A percentile compares a stretch with the other conserved stretches of the same genome.
phyloP scores from a whole-genome alignment of 2,888 invertebrate species.

The Agrotis puta region DNA sequence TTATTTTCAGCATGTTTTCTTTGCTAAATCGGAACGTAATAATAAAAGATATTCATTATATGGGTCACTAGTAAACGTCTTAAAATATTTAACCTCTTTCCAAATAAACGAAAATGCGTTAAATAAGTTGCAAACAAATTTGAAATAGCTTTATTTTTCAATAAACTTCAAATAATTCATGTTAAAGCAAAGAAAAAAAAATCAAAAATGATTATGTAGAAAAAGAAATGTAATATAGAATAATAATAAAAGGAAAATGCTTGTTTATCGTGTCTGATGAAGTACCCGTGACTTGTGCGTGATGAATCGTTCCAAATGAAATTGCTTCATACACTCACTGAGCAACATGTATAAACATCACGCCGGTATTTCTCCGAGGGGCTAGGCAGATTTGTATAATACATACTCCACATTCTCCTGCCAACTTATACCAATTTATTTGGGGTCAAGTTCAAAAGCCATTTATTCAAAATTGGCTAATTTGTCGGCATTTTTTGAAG shows the following conservation, averaged over 20 bases:
- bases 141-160: too few species aligned
- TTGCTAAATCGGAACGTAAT: too few species aligned
- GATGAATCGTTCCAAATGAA: slow-evolving; percentile 63
- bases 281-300: slow-evolving; percentile 60
- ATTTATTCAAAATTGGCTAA: too few species aligned
- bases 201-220: slow-evolving; percentile 8
- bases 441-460: too few species aligned
- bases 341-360: slow-evolving; percentile 2
- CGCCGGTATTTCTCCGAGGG: background rate
- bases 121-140: too few species aligned
- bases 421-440: too few species aligned
- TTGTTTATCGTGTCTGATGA: slow-evolving; percentile 50
- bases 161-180: too few species aligned
- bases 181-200: background rate
- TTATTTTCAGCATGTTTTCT: too few species aligned
- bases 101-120: background rate
- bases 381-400: background rate
- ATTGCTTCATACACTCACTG: slow-evolving; percentile 42
- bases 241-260: slow-evolving; percentile 40
- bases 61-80: background rate
- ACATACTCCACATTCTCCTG: too few species aligned
- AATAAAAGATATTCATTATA: background rate
- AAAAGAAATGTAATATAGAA: slow-evolving; percentile 37
- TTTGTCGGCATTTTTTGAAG: too few species aligned
- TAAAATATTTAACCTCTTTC: background rate